phyloP scores from a whole-genome alignment of 2,797 vertebrate species.

The Dermochelys coriacea region DNA sequence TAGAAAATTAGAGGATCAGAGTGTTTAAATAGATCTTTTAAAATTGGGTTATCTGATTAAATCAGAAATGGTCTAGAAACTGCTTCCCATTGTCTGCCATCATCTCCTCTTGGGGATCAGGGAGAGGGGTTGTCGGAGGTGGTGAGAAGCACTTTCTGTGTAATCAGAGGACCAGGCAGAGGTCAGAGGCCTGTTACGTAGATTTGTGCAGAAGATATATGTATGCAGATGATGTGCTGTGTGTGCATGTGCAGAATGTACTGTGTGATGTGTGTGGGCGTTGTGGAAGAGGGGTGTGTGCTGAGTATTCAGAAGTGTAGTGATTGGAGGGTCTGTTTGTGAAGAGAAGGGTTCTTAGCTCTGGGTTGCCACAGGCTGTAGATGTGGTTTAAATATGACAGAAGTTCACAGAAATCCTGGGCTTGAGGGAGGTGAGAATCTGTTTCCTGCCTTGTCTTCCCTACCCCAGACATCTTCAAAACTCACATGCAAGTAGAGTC shows the following conservation, averaged over 20 bases:
- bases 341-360: constrained; percentile 20
- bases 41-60: not conserved
- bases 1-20: not conserved
- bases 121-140: not conserved
- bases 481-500: not conserved
- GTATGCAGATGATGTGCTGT: not conserved
- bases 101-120: not conserved
- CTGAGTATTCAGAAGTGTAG: constrained; percentile 10
- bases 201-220: not conserved
- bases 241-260: constrained; percentile 24
- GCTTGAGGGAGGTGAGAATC: constrained; percentile 28
- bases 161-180: not conserved
- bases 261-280: constrained; percentile 14
- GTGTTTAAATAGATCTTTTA: not conserved
- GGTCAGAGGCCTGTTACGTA: not conserved
- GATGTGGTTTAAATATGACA: not conserved
- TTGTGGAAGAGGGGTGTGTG: constrained; percentile 38
- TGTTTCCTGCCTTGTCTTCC: not conserved
- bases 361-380: not conserved
- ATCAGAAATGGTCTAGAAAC: constrained; percentile 19
- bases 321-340: constrained; percentile 38
- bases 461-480: not conserved
- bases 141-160: not conserved
- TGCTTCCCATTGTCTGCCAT: not conserved
- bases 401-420: constrained; percentile 26